phyloP scores from a whole-genome alignment of 2,888 invertebrate genomes.

The Hypsopygia costalis region DNA sequence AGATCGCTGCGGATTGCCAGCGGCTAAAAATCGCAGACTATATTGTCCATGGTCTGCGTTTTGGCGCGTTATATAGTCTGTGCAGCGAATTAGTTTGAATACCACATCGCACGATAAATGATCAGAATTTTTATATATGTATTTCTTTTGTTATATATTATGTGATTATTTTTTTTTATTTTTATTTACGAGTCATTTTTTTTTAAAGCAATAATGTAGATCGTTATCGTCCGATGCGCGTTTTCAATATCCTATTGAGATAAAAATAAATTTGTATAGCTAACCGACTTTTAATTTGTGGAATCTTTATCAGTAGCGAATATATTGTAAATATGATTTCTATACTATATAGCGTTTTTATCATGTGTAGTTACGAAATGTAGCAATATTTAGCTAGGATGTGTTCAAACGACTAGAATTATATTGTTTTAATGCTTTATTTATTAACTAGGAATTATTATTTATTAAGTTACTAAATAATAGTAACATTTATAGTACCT shows the following conservation, averaged over 20 bases:
- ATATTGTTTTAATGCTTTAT: constrained; percentile 58
- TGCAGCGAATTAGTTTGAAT: neutral
- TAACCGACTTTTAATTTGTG: constrained; percentile 45
- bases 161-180: too few species aligned
- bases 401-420: constrained; percentile 70
- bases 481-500: constrained; percentile 33
- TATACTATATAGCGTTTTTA: constrained; percentile 61
- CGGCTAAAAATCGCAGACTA: constrained; percentile 11
- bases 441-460: constrained; percentile 69
- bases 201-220: constrained; percentile 1
- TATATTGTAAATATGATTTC: constrained; percentile 56
- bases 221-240: constrained; percentile 20
- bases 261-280: constrained; percentile 47
- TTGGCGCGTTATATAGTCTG: neutral
- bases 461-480: constrained; percentile 59
- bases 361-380: constrained; percentile 51
- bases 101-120: neutral
- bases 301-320: constrained; percentile 39
- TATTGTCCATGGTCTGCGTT: neutral
- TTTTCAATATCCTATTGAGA: constrained; percentile 40
- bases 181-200: too few species aligned
- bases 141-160: neutral
- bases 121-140: too few species aligned
- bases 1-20: constrained; percentile 9
- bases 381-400: constrained; percentile 77